phyloP scores from a whole-genome alignment of 2,113 vertebrate genomes.

The Crotalus helleri region DNA sequence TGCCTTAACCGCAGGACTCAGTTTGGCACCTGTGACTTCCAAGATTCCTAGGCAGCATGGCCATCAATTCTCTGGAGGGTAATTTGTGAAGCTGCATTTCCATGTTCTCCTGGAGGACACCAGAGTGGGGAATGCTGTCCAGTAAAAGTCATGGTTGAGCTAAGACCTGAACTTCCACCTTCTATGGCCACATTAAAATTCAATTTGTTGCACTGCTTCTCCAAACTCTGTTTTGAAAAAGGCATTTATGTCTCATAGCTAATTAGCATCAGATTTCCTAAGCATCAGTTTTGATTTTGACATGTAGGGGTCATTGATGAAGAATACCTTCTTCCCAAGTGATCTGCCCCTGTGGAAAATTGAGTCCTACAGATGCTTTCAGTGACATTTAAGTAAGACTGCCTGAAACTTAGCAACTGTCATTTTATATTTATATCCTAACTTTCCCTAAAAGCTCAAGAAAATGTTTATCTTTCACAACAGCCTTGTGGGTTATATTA shows the following conservation, averaged over 20 bases:
- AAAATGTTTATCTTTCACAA: not conserved
- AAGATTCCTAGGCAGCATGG: not conserved
- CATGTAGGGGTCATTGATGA: not conserved
- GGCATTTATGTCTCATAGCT: not conserved
- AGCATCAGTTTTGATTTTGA: not conserved
- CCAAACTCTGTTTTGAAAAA: not conserved
- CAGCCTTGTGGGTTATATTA: not conserved
- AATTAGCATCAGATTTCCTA: not conserved
- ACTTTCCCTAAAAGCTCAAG: not conserved
- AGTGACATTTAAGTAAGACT: not conserved
- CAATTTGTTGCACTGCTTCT: not conserved
- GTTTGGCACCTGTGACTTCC: not conserved
- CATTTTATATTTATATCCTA: not conserved
- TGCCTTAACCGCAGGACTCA: not conserved
- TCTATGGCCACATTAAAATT: not conserved
- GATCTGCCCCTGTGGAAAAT: not conserved
- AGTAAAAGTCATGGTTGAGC: not conserved
- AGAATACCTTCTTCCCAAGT: not conserved
- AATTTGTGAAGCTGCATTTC: not conserved
- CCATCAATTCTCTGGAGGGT: not conserved
- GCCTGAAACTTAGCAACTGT: not conserved
- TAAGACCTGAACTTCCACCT: not conserved
- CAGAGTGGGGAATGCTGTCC: not conserved
- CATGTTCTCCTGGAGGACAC: not conserved
- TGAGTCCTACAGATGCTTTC: not conserved